Conservation (phyloP, 2,888 invertebrate genomes). For the Rotaria socialis region DNA sequence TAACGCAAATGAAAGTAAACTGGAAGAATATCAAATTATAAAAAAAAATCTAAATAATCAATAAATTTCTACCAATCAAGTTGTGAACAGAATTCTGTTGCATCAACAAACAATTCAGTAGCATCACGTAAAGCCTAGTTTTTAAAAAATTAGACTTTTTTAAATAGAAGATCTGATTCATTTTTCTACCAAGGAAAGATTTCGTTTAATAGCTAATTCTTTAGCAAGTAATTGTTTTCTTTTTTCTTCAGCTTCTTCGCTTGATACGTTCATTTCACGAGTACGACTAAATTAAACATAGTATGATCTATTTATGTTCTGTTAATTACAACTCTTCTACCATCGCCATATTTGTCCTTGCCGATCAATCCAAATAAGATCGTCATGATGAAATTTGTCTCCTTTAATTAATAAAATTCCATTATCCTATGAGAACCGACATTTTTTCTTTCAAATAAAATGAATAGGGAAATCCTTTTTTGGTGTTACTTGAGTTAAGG, state of each 20-base stretch:
- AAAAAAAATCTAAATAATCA: background rate
- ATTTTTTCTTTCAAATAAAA: too few relatives aligned
- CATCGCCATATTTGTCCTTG: slow-evolving; percentile 30
- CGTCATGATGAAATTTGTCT: slow-evolving; percentile 22
- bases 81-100: slow-evolving; percentile 11
- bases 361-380: slow-evolving; percentile 13
- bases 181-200: background rate
- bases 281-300: background rate
- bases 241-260: slow-evolving; percentile 30
- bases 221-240: slow-evolving; percentile 10
- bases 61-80: background rate
- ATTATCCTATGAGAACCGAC: background rate
- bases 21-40: slow-evolving; percentile 53
- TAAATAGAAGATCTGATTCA: background rate
- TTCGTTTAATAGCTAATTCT: background rate
- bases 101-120: background rate
- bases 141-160: background rate
- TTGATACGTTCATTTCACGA: slow-evolving; percentile 1
- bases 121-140: background rate
- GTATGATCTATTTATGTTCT: too few relatives aligned
- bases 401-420: slow-evolving; percentile 12
- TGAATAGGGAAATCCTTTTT: background rate
- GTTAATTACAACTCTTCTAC: background rate
- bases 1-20: slow-evolving; percentile 68
- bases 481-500: background rate